These are phyloP conservation scores for Ceriagrion tenellum DNA, from an alignment of 2,888 invertebrate genomes.

Conservation along the genomic window DNA sequence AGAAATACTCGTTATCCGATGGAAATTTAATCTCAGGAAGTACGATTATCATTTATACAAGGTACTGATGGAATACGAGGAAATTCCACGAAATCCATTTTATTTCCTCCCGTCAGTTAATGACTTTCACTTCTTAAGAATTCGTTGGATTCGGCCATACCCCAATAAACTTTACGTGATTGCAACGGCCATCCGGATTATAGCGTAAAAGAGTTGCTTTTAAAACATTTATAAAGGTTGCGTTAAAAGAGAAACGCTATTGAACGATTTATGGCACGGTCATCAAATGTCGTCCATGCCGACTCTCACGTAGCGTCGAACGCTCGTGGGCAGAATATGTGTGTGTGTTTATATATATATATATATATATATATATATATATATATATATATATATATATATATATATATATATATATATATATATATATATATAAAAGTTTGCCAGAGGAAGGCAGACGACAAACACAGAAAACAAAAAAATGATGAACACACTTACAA, in stretches of 20 bases:
- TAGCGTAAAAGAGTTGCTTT: background rate
- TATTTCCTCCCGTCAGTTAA: background rate
- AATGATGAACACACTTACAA: no score
- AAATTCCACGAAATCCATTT: background rate
- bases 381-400: no score
- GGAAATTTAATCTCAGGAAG: no score
- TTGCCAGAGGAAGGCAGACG: no score
- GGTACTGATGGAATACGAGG: background rate
- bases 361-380: no score
- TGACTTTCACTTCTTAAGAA: background rate
- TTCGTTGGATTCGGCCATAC: background rate
- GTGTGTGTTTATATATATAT: no score
- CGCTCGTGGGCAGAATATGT: background rate
- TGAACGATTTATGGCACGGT: background rate
- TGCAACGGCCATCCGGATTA: background rate
- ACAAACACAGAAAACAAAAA: no score
- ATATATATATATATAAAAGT: no score
- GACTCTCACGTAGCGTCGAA: slow-evolving; percentile 2
- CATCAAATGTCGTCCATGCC: background rate
- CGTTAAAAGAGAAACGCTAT: background rate
- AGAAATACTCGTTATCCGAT: no score
- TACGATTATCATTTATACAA: no score
- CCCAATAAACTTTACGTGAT: background rate
- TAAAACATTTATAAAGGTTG: background rate
- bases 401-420: no score